Evolutionary conservation across 37 sponge, comb jelly and placozoan species (phyloP), one percentile per base, ranked within the genome.

Genomic region (Axinella damicornis): DNA sequence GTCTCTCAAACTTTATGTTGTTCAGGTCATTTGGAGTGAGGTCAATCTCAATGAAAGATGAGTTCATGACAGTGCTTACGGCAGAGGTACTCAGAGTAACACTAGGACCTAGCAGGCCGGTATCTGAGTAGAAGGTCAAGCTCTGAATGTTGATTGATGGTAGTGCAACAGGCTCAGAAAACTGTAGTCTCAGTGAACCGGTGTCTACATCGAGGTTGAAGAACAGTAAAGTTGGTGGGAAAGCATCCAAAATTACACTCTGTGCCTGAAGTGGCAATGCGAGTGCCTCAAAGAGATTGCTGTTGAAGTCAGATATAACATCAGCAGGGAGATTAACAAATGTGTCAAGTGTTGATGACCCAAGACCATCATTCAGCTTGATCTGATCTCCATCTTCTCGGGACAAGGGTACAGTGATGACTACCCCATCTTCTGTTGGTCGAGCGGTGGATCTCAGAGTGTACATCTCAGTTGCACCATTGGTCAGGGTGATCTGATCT

Each of bases 361-460:
- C 97, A 22, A 96, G 73, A 21, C 80, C 76, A 39, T 88, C 17
- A 30, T 71, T 76, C 11, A 91, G 73, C 54, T 85, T 88, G 17
- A 96, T 77, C 9, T 86, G 81, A 32, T 96, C 94, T 40, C 74
- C 78, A 71, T 96, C 97, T 68, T 74, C 70, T 57, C 65, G 53
- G 20, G 95, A 95, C 20, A 95, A 71, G 19, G 57, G 28, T 19
- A 95, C 22, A 0, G 41, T 77, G 35, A 93, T 19, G 5, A 79
- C 39, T 11, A 53, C 9, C 2, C 64, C 57, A 46, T 86, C 74
- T 34, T 24, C 57, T 24, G 57, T 81, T 13, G 82, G 77, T 37
- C 41, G 36, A 11, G 56, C 63, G 20, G 75, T 82, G 22, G 83
- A 72, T 21, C 69, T 55, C 4, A 92, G 83, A 15, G 87, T 92